Evolutionary conservation across 2,797 vertebrate genomes (phyloP).

Genomic region (Siniperca scherzeri): DNA sequence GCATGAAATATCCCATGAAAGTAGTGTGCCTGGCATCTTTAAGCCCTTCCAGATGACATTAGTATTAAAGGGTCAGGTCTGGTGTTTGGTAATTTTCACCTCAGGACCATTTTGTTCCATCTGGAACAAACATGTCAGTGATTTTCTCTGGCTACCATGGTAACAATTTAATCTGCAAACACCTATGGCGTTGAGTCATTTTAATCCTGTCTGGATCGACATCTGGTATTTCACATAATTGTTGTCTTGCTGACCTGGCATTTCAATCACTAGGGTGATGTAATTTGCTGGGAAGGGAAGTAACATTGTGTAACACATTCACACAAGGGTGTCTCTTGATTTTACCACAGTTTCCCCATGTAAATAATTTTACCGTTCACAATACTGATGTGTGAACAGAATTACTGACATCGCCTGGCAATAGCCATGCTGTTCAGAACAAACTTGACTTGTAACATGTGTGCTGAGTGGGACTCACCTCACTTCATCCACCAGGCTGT

Average conservation of each 20-base stretch:
- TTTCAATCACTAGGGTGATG: not conserved
- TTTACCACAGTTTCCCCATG: not conserved
- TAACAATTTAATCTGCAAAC: slow-evolving; percentile 39
- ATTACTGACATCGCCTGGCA: not conserved
- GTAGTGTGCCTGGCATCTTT: not conserved
- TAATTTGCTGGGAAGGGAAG: slow-evolving; percentile 18
- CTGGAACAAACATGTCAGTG: slow-evolving; percentile 26
- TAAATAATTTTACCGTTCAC: not conserved
- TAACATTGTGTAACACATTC: slow-evolving; percentile 7
- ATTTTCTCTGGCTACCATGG: slow-evolving; percentile 26
- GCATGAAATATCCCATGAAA: slow-evolving; percentile 8
- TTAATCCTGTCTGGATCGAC: slow-evolving; percentile 21
- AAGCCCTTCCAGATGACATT: slow-evolving; percentile 21
- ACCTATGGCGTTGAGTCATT: slow-evolving; percentile 23
- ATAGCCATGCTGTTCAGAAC: not conserved
- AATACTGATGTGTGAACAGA: not conserved
- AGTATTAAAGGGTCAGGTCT: slow-evolving; percentile 1
- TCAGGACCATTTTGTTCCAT: slow-evolving; percentile 20
- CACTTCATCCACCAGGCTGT: slow-evolving; percentile 96
- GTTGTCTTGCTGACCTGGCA: slow-evolving; percentile 24
- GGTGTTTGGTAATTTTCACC: slow-evolving; percentile 21
- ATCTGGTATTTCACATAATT: slow-evolving; percentile 31
- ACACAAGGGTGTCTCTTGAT: not conserved
- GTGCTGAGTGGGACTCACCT: slow-evolving; percentile 83
- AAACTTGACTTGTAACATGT: not conserved